Conservation (phyloP, 2,113 vertebrate genomes). For the Oreochromis tanganicae region DNA sequence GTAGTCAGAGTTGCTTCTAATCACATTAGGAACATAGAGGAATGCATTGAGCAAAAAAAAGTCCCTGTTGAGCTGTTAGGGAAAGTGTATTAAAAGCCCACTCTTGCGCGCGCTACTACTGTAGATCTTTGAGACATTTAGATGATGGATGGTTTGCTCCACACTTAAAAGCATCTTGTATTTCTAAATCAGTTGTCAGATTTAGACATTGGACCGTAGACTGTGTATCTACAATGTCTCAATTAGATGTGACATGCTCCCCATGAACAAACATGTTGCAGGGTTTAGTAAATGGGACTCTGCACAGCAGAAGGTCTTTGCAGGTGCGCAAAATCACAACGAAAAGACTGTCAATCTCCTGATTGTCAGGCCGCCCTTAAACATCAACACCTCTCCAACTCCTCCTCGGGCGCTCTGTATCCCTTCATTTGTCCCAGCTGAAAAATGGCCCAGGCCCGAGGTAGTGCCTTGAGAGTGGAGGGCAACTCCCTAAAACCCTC, state of each 20-base stretch:
- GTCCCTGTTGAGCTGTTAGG: conserved; percentile 18
- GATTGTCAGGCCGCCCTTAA: conserved; percentile 26
- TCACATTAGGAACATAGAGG: conserved; percentile 46
- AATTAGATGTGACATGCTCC: background rate
- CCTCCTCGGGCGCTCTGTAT: background rate
- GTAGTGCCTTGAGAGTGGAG: background rate
- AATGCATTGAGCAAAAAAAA: background rate
- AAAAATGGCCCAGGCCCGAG: conserved; percentile 25
- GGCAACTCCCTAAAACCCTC: conserved; percentile 52
- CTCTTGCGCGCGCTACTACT: conserved; percentile 3
- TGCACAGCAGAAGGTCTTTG: background rate
- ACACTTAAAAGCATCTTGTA: background rate
- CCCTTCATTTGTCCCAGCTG: background rate
- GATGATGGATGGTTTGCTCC: conserved; percentile 1
- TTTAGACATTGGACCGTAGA: background rate
- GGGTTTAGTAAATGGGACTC: background rate
- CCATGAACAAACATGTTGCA: background rate
- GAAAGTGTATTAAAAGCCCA: background rate
- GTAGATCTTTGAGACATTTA: conserved; percentile 1
- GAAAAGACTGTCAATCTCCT: conserved; percentile 30
- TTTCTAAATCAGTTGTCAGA: background rate
- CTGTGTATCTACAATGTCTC: background rate
- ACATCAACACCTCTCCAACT: background rate
- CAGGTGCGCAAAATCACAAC: conserved; percentile 51
- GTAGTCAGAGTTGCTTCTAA: conserved; percentile 18